phyloP scores from a whole-genome alignment of 2,113 vertebrate species.

The Patagioenas fasciata region DNA sequence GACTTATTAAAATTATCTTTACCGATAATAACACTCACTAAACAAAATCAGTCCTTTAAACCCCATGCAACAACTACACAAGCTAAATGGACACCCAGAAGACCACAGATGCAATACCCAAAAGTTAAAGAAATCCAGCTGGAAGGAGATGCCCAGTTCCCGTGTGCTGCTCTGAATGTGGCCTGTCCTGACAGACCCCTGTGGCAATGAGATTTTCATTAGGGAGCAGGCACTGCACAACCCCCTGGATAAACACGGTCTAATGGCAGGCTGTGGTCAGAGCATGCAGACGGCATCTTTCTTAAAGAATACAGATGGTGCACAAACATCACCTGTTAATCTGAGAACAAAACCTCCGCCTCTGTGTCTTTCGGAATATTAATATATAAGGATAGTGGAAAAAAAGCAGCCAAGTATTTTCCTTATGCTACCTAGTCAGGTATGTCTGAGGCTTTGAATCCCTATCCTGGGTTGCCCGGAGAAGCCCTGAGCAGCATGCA shows the following conservation, averaged over 20 bases:
- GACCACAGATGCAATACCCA: background rate
- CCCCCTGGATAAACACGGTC: background rate
- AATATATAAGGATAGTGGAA: background rate
- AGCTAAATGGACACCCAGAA: background rate
- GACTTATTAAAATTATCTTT: background rate
- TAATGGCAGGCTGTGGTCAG: background rate
- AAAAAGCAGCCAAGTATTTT: background rate
- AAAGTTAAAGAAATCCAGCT: background rate
- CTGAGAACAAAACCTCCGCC: background rate
- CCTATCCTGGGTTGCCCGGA: no score
- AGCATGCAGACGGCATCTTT: background rate
- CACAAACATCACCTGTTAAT: background rate
- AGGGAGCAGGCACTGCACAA: background rate
- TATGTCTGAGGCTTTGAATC: background rate
- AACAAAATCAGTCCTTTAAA: background rate
- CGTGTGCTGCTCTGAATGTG: background rate
- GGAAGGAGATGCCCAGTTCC: background rate
- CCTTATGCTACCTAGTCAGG: background rate
- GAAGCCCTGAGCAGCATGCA: background rate
- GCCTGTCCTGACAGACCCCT: background rate
- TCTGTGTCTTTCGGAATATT: background rate
- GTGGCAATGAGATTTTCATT: background rate
- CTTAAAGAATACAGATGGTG: background rate
- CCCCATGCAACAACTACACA: fast-evolving
- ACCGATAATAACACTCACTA: background rate